Conservation (phyloP, 64 coral and sea anemone genomes). For the Dendronephthya gigantea region DNA sequence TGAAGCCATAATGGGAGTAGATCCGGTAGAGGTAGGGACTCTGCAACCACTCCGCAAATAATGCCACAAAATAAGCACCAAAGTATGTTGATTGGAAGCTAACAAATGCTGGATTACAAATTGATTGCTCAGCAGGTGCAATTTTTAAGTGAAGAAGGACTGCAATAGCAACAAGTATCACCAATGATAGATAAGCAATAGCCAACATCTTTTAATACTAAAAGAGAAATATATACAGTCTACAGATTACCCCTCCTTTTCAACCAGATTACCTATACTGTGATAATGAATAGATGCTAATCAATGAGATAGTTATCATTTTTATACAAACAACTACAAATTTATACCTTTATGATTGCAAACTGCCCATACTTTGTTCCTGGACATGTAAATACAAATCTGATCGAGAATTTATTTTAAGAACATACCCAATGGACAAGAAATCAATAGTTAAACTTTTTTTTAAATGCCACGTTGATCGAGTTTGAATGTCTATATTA, state of each 20-base stretch:
- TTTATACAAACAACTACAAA: too few species aligned
- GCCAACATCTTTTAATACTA: slow-evolving; percentile 46
- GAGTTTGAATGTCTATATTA: too few species aligned
- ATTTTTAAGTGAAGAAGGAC: slow-evolving; percentile 53
- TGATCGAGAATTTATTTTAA: too few species aligned
- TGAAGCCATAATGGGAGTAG: slow-evolving; percentile 91
- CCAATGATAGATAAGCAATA: slow-evolving; percentile 65
- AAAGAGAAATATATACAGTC: not conserved
- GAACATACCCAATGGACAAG: too few species aligned
- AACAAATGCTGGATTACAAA: slow-evolving; percentile 80
- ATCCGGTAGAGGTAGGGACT: slow-evolving; percentile 81
- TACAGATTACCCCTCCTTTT: not conserved
- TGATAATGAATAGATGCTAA: too few species aligned
- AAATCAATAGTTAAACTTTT: too few species aligned
- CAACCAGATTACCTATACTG: too few species aligned
- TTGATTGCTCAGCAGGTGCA: slow-evolving; percentile 30
- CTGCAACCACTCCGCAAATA: slow-evolving; percentile 95
- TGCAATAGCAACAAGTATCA: slow-evolving; percentile 35
- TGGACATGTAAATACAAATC: too few species aligned
- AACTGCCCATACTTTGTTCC: too few species aligned
- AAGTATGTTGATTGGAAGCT: slow-evolving; percentile 80
- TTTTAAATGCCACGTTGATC: too few species aligned
- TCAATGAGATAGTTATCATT: too few species aligned
- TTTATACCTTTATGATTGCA: too few species aligned
- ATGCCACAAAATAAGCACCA: slow-evolving; percentile 68